Conservation (phyloP, 2,888 invertebrate genomes). For the Torymus texanus region DNA sequence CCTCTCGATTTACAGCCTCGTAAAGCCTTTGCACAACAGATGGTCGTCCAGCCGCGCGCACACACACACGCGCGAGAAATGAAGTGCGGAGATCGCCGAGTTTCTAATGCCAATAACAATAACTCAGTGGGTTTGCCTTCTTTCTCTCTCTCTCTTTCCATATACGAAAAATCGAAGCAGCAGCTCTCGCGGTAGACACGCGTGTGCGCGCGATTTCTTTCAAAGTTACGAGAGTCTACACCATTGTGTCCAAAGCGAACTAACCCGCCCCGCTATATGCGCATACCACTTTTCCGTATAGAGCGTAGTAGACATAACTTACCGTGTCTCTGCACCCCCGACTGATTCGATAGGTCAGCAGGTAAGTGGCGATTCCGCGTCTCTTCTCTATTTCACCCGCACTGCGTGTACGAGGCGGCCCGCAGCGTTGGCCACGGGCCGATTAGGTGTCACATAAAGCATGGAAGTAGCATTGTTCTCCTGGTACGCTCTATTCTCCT, state of each 20-base stretch:
- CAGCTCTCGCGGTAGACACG: background rate
- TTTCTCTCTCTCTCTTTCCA: background rate
- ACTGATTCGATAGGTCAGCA: conserved; percentile 44
- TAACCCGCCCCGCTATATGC: conserved; percentile 55
- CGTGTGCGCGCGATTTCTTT: conserved; percentile 34
- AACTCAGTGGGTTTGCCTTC: conserved; percentile 41
- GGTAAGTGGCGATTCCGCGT: conserved; percentile 44
- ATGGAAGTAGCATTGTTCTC: conserved; percentile 65
- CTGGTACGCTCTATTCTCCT: conserved; percentile 37
- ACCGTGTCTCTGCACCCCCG: conserved; percentile 35
- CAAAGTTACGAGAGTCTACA: conserved; percentile 28
- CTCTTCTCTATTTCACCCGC: conserved; percentile 37
- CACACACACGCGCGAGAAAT: conserved; percentile 1
- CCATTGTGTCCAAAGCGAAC: background rate
- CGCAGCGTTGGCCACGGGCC: conserved; percentile 44
- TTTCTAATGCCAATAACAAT: conserved; percentile 56
- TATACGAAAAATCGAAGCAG: conserved; percentile 12
- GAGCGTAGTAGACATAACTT: conserved; percentile 62
- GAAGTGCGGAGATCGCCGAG: conserved; percentile 42
- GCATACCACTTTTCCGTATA: conserved; percentile 60
- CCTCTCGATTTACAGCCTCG: conserved; percentile 53
- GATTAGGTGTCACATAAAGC: conserved; percentile 72
- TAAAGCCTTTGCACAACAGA: conserved; percentile 54
- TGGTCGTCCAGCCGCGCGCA: conserved; percentile 21
- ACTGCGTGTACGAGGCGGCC: conserved; percentile 6